A percentile compares a stretch with the other conserved stretches of the same genome.
These are phyloP conservation scores for Crocuta crocuta DNA, from an alignment of 2,113 vertebrate genomes.

Conservation along the genomic window DNA sequence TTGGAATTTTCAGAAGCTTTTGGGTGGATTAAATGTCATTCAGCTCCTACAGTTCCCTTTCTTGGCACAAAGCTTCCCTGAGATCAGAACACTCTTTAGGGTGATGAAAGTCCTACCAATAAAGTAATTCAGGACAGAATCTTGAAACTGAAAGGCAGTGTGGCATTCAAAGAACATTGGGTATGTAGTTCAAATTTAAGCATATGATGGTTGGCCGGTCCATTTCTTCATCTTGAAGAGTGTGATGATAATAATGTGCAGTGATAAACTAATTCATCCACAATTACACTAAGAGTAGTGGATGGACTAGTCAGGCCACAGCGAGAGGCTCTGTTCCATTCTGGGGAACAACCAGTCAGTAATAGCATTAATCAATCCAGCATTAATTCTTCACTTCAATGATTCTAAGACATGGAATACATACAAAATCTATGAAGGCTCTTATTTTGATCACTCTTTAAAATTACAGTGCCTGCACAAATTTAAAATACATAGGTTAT, in stretches of 20 bases:
- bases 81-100: slow-evolving; percentile 44
- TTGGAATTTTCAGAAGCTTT: slow-evolving; percentile 47
- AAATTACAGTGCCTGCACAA: background rate
- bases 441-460: background rate
- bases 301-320: background rate
- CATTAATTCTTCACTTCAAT: background rate
- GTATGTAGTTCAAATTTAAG: background rate
- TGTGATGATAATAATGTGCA: background rate
- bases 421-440: background rate
- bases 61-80: slow-evolving; percentile 45
- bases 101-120: background rate
- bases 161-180: background rate
- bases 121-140: background rate
- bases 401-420: background rate
- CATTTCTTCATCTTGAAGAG: background rate
- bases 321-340: background rate
- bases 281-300: background rate
- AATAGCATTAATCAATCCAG: background rate
- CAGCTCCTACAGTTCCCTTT: background rate
- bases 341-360: background rate
- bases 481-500: background rate
- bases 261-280: background rate
- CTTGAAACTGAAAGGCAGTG: background rate
- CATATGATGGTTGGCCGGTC: background rate
- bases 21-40: background rate